A percentile compares a stretch with the other conserved stretches of the same genome.
These are phyloP conservation scores for Gopherus flavomarginatus DNA, from an alignment of 2,113 vertebrate species.

Conservation along the genomic window DNA sequence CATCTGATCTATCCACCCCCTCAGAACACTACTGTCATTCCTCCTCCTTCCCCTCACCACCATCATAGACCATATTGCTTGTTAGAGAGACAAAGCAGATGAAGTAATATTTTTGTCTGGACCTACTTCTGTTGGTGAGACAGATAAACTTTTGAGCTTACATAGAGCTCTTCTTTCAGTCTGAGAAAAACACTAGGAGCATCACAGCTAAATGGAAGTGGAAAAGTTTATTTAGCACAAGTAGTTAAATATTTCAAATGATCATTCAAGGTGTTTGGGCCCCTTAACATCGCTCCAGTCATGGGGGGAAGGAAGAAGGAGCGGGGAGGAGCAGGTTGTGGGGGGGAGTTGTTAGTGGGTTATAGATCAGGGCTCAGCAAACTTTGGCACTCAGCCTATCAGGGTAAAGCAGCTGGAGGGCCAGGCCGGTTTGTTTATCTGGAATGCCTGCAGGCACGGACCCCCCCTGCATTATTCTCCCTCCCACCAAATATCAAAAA, in stretches of 20 bases:
- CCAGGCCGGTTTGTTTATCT: no score
- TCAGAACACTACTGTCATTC: background rate
- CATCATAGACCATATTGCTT: background rate
- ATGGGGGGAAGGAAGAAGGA: background rate
- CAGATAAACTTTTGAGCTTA: background rate
- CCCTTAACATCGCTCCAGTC: background rate
- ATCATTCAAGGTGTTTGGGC: background rate
- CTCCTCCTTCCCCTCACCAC: background rate
- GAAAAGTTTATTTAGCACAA: background rate
- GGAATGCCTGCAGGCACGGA: no score
- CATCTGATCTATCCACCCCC: no score
- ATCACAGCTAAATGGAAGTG: background rate
- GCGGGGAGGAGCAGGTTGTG: no score
- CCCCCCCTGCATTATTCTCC: background rate
- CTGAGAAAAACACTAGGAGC: background rate
- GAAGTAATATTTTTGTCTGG: background rate
- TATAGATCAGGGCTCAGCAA: background rate
- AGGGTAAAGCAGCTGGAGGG: no score
- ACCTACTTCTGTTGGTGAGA: background rate
- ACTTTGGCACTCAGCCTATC: no score
- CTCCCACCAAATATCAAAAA: background rate
- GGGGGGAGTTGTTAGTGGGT: background rate
- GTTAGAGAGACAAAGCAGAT: background rate
- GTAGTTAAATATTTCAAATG: background rate
- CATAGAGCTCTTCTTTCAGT: background rate